These are phyloP conservation scores for Drosophila varians DNA, from an alignment of 1,140 invertebrate genomes.

Conservation along the genomic window DNA sequence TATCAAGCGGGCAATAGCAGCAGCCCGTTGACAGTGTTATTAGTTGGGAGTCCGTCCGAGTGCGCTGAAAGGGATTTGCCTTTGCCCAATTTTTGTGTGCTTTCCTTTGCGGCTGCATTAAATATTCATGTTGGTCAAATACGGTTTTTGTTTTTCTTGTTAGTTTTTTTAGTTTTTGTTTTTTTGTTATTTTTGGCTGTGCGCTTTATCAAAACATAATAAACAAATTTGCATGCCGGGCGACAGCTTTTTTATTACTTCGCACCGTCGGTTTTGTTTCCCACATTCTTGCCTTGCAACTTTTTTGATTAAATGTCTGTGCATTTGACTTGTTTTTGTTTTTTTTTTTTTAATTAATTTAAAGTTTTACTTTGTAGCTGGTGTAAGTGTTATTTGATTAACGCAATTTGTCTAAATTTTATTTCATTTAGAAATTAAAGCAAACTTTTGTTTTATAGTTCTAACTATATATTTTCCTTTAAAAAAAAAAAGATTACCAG, in stretches of 20 bases:
- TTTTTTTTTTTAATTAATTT: constrained; percentile 37
- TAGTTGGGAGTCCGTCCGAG: constrained; percentile 50
- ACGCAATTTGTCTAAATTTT: too few species aligned
- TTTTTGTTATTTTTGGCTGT: too few species aligned
- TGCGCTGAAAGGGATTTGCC: constrained; percentile 31
- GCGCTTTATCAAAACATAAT: constrained; percentile 73
- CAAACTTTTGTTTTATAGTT: too few species aligned
- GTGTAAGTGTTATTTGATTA: too few species aligned
- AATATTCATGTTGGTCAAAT: constrained; percentile 69
- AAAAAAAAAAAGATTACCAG: too few species aligned
- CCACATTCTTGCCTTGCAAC: constrained; percentile 16
- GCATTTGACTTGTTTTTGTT: not conserved
- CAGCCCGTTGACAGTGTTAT: constrained; percentile 67
- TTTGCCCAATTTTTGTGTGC: constrained; percentile 31
- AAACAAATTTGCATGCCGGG: constrained; percentile 72
- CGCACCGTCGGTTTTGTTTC: constrained; percentile 20
- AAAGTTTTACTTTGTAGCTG: too few species aligned
- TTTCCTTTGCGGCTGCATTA: constrained; percentile 55
- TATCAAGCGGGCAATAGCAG: constrained; percentile 27
- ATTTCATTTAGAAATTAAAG: too few species aligned
- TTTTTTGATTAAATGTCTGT: constrained; percentile 63
- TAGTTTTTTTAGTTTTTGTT: constrained; percentile 14
- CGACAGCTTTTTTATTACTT: constrained; percentile 33
- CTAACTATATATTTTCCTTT: too few species aligned
- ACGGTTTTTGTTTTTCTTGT: constrained; percentile 25